These are phyloP conservation scores for Streptopelia turtur DNA, from an alignment of 2,797 vertebrate species.

Conservation along the genomic window DNA sequence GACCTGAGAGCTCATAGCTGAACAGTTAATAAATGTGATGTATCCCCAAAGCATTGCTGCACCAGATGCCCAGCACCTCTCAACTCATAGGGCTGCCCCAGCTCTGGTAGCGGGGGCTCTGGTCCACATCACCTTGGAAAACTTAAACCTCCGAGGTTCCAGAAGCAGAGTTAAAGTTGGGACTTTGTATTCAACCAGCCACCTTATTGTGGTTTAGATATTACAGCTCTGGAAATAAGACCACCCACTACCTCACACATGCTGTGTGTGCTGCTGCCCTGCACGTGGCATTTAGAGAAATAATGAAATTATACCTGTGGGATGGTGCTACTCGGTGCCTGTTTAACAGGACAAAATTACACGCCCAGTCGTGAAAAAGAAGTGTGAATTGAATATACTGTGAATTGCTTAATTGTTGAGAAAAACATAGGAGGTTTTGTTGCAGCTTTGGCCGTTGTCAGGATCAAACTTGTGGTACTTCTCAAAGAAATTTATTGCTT, in stretches of 20 bases:
- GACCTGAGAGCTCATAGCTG: not conserved
- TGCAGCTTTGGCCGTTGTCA: not conserved
- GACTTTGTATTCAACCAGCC: not conserved
- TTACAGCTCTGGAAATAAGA: not conserved
- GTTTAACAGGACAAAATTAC: not conserved
- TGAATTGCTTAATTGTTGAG: conserved; percentile 27
- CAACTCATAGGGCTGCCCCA: not conserved
- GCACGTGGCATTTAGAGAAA: not conserved
- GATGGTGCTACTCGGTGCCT: not conserved
- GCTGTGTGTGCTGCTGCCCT: not conserved
- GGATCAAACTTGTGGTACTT: not conserved
- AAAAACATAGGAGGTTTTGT: not conserved
- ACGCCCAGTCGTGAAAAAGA: not conserved
- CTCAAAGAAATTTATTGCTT: not conserved
- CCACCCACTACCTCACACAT: conserved; percentile 24
- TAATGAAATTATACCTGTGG: conserved; percentile 36
- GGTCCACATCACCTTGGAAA: not conserved
- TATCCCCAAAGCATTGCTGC: not conserved
- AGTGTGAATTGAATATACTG: not conserved
- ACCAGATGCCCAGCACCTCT: not conserved
- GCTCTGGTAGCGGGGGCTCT: not conserved
- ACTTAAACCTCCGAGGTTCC: not conserved
- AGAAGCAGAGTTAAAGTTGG: not conserved
- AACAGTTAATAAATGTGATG: not conserved
- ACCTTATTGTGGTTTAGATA: not conserved